These are phyloP conservation scores for Platorchestia sp. DNA, from an alignment of 1,140 invertebrate genomes.

Conservation along the genomic window DNA sequence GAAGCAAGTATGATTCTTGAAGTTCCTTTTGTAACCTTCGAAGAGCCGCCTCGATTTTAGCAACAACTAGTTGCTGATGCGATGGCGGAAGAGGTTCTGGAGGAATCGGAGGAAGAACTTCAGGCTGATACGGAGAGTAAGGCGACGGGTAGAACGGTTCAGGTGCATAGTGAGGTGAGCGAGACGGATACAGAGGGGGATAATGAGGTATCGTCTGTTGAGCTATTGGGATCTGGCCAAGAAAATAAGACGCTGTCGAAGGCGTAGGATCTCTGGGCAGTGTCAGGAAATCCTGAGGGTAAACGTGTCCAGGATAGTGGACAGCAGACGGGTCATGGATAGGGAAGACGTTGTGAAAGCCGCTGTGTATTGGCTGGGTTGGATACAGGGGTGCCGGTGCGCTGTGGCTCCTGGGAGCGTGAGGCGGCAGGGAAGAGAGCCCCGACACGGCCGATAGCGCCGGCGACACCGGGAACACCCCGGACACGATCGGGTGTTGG, in stretches of 20 bases:
- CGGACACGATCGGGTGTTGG: constrained; percentile 60
- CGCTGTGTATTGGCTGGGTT: constrained; percentile 56
- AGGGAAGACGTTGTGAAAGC: constrained; percentile 10
- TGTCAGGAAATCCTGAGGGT: constrained; percentile 64
- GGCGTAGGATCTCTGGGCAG: constrained; percentile 62
- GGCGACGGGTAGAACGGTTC: constrained; percentile 60
- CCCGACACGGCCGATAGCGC: constrained; percentile 56
- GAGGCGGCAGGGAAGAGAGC: constrained; percentile 61
- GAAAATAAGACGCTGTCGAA: constrained; percentile 62
- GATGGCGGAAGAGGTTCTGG: constrained; percentile 4
- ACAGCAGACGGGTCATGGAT: constrained; percentile 63
- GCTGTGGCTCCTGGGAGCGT: constrained; percentile 60
- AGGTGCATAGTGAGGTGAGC: constrained; percentile 61
- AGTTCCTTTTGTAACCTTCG: constrained; percentile 61
- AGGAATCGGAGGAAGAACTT: not conserved
- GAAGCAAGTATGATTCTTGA: constrained; percentile 66
- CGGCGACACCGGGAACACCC: constrained; percentile 58
- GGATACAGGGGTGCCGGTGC: constrained; percentile 58
- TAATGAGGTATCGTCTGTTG: constrained; percentile 66
- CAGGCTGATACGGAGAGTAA: constrained; percentile 61
- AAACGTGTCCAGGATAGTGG: constrained; percentile 65
- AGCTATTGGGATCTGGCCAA: constrained; percentile 58
- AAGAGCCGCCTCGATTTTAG: constrained; percentile 62
- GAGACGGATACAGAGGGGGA: constrained; percentile 61
- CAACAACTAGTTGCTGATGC: constrained; percentile 14